These are phyloP conservation scores for Cheirogaleus medius DNA, from an alignment of 2,113 vertebrate genomes.

Conservation along the genomic window DNA sequence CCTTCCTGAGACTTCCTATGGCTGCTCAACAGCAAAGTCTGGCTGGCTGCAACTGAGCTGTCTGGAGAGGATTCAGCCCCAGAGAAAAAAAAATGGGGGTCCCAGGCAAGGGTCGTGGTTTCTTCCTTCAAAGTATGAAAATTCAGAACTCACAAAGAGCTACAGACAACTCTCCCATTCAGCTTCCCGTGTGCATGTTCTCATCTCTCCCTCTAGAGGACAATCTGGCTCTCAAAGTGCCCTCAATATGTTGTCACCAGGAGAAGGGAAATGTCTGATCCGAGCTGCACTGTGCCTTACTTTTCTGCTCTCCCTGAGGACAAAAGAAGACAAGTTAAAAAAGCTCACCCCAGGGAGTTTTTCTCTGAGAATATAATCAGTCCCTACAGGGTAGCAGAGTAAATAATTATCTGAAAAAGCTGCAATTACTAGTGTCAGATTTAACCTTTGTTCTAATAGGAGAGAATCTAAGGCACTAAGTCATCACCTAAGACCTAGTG, in stretches of 20 bases:
- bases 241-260: rapidly evolving
- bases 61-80: neutral
- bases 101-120: neutral
- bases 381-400: neutral
- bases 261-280: neutral
- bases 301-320: neutral
- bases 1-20: neutral
- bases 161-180: neutral
- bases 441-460: conserved; percentile 7
- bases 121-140: neutral
- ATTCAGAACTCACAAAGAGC: neutral
- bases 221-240: neutral
- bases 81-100: neutral
- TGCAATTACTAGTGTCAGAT: conserved; percentile 29
- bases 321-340: neutral
- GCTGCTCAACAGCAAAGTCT: neutral
- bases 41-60: neutral
- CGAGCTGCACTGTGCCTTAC: neutral
- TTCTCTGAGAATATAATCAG: neutral
- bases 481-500: neutral
- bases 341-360: neutral
- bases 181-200: neutral
- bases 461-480: neutral
- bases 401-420: conserved; percentile 11
- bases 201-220: neutral